Base-by-base conservation (phyloP, 1,140 invertebrate genomes). In the Bathynomus jamesi region DNA sequence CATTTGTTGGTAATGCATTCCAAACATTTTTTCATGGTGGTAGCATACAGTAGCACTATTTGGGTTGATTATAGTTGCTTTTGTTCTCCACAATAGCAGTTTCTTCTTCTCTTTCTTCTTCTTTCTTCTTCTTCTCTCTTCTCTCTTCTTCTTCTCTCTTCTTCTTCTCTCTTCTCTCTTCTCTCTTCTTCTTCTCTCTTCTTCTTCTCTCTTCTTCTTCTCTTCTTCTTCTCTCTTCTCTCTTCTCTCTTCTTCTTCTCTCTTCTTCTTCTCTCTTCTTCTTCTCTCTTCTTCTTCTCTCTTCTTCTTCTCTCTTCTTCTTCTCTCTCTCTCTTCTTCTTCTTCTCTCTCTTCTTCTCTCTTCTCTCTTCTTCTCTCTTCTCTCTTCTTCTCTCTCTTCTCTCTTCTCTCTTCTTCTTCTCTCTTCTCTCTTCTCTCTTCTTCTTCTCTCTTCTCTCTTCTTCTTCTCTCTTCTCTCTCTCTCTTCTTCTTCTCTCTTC, bases 101-200 rank as follows among this genome's bases (percentile, higher is more conserved):
- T 63, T 63, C 61, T 63, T 63, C 61, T 63, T 63, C 61, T 25
- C 25, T 24, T 25, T 63, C 61, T 25, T 25, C 61, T 63, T 63
- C 24, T 63, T 63, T 24, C 25, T 63, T 27, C 25, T 25, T 24
- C 25, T 25, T 27, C 25, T 25, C 61, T 63, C 25, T 24, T 63
- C 25, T 27, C 25, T 63, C 24, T 10, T 13, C 61, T 25, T 13
- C 24, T 63, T 63, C 61, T 25, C 25, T 24, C 25, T 63, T 24
- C 25, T 63, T 27, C 25, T 63, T 24, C 25, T 63, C 61, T 63
- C 25, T 24, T 25, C 25, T 24, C 25, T 63, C 61, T 11, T 63
- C 61, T 63, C 25, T 24, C 25, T 63, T 24, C 25, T 63, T 24
- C 25, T 63, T 24, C 25, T 63, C 61, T 25, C 25, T 24, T 25